These are phyloP conservation scores for Turdus rufiventris DNA, from an alignment of 2,113 vertebrate species.

Conservation along the genomic window DNA sequence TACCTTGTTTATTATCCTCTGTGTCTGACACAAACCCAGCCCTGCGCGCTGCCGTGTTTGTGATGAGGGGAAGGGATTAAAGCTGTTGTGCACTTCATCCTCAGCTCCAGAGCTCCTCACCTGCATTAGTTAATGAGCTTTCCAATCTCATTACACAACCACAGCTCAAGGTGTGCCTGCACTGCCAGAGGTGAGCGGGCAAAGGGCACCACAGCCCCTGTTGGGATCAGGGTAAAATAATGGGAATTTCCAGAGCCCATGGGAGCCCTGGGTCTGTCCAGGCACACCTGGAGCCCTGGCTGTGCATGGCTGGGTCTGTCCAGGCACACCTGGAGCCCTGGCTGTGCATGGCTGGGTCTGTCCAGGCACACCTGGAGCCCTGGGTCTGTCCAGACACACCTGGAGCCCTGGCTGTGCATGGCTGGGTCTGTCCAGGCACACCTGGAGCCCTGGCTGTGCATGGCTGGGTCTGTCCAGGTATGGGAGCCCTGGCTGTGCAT, in stretches of 20 bases:
- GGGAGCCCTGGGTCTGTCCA: no score
- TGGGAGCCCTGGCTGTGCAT: no score
- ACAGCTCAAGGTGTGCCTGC: accelerated
- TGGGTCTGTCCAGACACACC: no score
- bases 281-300: accelerated
- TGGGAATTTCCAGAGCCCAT: accelerated
- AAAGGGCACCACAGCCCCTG: not conserved
- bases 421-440: no score
- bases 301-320: no score
- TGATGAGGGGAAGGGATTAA: not conserved
- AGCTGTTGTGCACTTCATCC: not conserved
- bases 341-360: no score
- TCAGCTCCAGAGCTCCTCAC: not conserved
- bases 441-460: no score
- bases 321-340: no score
- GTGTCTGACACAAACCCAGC: accelerated
- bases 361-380: no score
- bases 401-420: no score
- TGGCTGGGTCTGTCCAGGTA: no score
- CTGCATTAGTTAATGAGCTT: not conserved
- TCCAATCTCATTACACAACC: not conserved
- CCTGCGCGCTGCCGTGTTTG: not conserved
- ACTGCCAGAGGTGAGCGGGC: accelerated
- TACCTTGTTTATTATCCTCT: not conserved
- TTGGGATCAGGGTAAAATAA: accelerated